Evolutionary conservation across 2,888 invertebrate species (phyloP), one percentile per base, ranked within the genome.

Genomic region (Ametastegia equiseti): DNA sequence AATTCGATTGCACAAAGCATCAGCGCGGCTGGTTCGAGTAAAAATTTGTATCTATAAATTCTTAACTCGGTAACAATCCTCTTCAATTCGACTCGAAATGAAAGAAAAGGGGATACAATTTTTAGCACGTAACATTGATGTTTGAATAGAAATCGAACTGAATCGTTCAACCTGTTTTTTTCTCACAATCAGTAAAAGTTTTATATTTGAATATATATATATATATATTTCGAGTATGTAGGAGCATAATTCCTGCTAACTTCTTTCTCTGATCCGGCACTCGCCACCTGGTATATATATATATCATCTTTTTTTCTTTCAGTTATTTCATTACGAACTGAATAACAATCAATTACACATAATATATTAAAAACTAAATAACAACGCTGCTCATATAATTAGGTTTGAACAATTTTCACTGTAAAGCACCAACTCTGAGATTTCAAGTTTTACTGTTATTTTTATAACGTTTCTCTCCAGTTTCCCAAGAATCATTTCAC

Each of bases 251-350:
- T 60, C 9, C 9, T 36, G 3, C 19, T 67, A n/a, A 3, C 27
- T 23, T 67, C 9, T 42, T 39, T 23, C 11, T 23, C 19, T 67
- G 9, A 23, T 13, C 39, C 39, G 23, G 54, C 19, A 19, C 39
- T 39, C 0, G 36, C 23, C 6, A 11, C 23, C 23, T 30, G 2
- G 71, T 47, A 47, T 15, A 60, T 71, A 45, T 45, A 60, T 60
- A 11, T 60, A 11, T 27, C 9, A n/a, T 71, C 2, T 36, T 45
- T 71, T 1, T 15, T 23, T 11, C 39, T 19, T 36, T 0, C 57
- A 71, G 42, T 30, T 71, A 45, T 85, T 85, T 84, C 81, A 82
- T 85, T 82, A 84, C 57, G 71, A 83, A 83, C 63, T 36, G 65
- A 75, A 80, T 69, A 82, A 82, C 83, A 73, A 78, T 81, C 47